Base-by-base conservation (phyloP, 2,797 vertebrate species). In the Sebastes baramenuke region DNA sequence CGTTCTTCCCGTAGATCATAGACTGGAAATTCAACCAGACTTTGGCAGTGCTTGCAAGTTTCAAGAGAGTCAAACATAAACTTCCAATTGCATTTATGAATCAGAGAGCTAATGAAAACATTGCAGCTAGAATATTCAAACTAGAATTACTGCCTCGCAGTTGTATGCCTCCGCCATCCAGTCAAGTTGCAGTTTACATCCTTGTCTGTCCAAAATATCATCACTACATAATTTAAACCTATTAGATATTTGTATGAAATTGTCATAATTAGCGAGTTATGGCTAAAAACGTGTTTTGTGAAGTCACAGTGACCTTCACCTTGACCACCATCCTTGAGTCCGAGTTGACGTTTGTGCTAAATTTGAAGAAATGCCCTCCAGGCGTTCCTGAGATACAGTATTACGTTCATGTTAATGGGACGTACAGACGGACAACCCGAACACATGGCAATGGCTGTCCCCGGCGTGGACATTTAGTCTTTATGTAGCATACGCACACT, bases 1-100 rank as follows among this genome's bases (percentile, higher is more conserved):
- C 20, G 0, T 54, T 83, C n/a, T 78, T 79, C 64, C 55, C 18
- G n/a, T 71, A 42, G 56, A 67, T 82, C 69, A 69, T 10, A 67
- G 67, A 58, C 18, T 29, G 74, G n/a, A 77, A 72, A 70, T 72
- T 62, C 32, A 27, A 32, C 30, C 71, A 79, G 56, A 66, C 56
- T 62, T 76, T 69, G 55, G 60, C 61, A 72, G 52, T 7, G 34
- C 27, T 65, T 38, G 22, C 18, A 70, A 12, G 46, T 68, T 75
- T 80, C 1, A 4, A 71, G 13, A 30, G 42, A 69, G 54, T 76
- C 29, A 68, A 77, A 78, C 66, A 60, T 52, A 49, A 79, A 68
- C 46, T 38, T 79, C 16, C 22, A 29, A 16, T 72, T n/a, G 29
- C 54, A 75, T 77, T 71, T 62, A 25, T 79, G 22, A 82, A 14